Base-by-base conservation (phyloP, 2,113 vertebrate genomes). In the Phalacrocorax carbo region DNA sequence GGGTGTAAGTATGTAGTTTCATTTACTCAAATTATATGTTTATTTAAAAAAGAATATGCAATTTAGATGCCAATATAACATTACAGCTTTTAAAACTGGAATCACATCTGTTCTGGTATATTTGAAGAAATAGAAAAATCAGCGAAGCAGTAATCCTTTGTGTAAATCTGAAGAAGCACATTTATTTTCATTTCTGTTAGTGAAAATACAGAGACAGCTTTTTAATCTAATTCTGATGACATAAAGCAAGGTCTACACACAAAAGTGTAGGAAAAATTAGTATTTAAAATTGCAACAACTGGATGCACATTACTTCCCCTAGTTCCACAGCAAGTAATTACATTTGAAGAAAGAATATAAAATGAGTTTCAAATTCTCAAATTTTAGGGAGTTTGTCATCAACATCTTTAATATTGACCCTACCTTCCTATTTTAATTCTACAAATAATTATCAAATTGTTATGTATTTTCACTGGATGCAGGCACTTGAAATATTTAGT, bases 111-210 rank as follows among this genome's bases (percentile, higher is more conserved):
- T 78, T 66, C 46, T 66, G 34, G 10, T 54, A 54, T 55, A 25
- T 71, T 77, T 72, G 34, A 52, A 82, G 34, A 71, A 86, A 66
- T 2, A 60, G 30, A 65, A 66, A 82, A 76, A 81, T 60, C 34
- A 60, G 7, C 1, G 2, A 71, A 66, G 4, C 7, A 26, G 13
- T 51, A 73, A 68, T 68, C 11, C 7, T 82, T 25, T 1, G 0
- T 66, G 22, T 9, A 86, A 82, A 54, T 66, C 38, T 66, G 30
- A 49, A 78, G 82, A 61, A 66, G 11, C 5, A 34, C 17, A 62
- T 52, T 81, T 40, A 34, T 71, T 71, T 58, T 81, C 10, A 64
- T 82, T 86, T 66, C 29, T 54, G 13, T 8, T n/a, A 46, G 29
- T 77, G 51, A 90, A 82, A 86, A 58, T 58, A 44, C 13, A 90